Conservation (phyloP, 2,797 vertebrate species). For the Aeoliscus strigatus region DNA sequence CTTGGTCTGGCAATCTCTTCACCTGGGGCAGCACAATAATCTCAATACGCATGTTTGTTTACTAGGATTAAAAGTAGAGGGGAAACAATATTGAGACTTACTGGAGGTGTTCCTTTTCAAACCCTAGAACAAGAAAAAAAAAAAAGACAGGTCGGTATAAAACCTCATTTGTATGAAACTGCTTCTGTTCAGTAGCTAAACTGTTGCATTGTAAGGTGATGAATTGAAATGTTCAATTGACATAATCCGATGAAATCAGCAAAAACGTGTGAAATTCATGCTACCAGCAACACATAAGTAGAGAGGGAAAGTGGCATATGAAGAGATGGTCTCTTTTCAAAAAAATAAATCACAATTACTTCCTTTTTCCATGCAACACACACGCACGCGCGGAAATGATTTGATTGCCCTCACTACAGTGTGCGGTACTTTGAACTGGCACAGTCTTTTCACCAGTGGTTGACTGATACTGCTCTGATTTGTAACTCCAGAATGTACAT, state of each 20-base stretch:
- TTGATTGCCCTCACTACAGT: too few relatives aligned
- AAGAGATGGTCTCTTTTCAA: too few relatives aligned
- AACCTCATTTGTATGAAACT: too few relatives aligned
- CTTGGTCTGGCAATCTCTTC: conserved; percentile 93
- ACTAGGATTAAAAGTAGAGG: conserved; percentile 2
- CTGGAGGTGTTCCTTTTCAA: conserved; percentile 91
- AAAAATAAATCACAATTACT: too few relatives aligned
- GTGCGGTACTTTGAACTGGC: too few relatives aligned
- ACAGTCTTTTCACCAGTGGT: too few relatives aligned
- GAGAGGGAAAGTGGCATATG: too few relatives aligned
- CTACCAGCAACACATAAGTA: conserved; percentile 4
- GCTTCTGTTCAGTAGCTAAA: conserved; percentile 18
- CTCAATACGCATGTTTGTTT: not conserved
- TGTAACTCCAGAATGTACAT: too few relatives aligned
- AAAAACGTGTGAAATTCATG: conserved; percentile 6
- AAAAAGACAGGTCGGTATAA: conserved; percentile 24
- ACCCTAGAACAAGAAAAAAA: conserved; percentile 80
- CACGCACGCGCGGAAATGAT: too few relatives aligned
- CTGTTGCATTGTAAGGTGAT: conserved; percentile 22
- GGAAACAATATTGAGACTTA: conserved; percentile 74
- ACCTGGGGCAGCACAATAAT: conserved; percentile 64
- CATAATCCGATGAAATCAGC: conserved; percentile 25
- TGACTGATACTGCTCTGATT: too few relatives aligned
- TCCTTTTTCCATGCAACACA: too few relatives aligned
- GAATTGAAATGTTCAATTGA: conserved; percentile 16